Base-by-base conservation (phyloP, 2,113 vertebrate genomes). In the Neodontobutis hainanensis region DNA sequence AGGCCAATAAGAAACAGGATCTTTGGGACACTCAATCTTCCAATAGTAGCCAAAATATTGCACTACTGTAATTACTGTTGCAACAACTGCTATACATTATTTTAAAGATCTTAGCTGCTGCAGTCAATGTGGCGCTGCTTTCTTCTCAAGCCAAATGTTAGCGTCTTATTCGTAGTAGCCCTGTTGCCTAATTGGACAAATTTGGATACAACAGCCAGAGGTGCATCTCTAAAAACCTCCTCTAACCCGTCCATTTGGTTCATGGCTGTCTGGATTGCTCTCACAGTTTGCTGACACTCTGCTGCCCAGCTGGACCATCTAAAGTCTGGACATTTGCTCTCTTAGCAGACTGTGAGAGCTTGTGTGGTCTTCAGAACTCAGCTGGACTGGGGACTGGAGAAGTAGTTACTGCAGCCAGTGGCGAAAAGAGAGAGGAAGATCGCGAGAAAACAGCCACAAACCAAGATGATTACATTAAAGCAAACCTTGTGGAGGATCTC, bases 281-380 rank as follows among this genome's bases (percentile, higher is more conserved):
- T 77, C 74, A 83, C 72, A 75, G 72, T 69, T 82, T 71, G 58
- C 79, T 84, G 74, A 48, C 43, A 78, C 44, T 32, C 2, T 47
- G 12, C 48, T 47, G 52, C 79, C 64, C 56, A 66, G 76, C 80
- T 83, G 76, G 57, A 71, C 47, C 68, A 75, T 68, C 73, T 52
- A 75, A 70, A 75, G 69, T 80, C 64, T 77, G 75, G 61, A 78
- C 79, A 75, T 70, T 81, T 62, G 42, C 65, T 61, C 61, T 36
- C 61, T 57, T 57, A 69, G 63, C 64, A 40, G 38, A 71, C 38
- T 49, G 67, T 40, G 61, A 66, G 74, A 32, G 69, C 58, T 40
- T 77, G 68, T 83, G 81, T 84, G 83, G 83, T 84, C 79, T 70
- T 57, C 44, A 55, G 62, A 32, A 68, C 70, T 74, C 73, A 66